phyloP scores from a whole-genome alignment of 2,113 vertebrate genomes.

The Smithornis capensis region DNA sequence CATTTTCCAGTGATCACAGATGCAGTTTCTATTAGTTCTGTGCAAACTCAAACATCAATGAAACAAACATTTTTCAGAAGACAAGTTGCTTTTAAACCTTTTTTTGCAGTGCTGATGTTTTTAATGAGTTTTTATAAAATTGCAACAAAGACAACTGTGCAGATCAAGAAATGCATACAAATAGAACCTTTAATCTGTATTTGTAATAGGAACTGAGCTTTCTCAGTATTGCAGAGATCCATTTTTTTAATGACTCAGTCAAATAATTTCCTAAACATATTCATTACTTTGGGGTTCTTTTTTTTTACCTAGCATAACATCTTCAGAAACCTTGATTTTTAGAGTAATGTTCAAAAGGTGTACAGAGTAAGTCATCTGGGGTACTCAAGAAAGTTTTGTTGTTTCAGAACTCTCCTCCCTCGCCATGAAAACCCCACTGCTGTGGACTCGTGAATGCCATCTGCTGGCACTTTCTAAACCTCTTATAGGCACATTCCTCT shows the following conservation, averaged over 20 bases:
- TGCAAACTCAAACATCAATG: conserved; percentile 43
- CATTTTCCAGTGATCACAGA: conserved; percentile 50
- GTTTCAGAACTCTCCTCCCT: not conserved
- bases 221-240: not conserved
- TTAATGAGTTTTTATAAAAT: conserved; percentile 14
- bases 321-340: not conserved
- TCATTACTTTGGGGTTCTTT: not conserved
- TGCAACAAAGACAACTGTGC: not conserved
- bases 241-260: conserved; percentile 10
- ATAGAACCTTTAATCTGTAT: conserved; percentile 26
- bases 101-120: not conserved
- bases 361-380: not conserved
- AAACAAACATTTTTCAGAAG: conserved; percentile 45
- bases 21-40: conserved; percentile 35
- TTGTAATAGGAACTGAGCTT: conserved; percentile 20
- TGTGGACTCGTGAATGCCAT: not conserved
- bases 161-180: conserved; percentile 32
- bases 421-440: accelerated
- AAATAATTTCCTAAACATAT: not conserved
- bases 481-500: not conserved
- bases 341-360: not conserved
- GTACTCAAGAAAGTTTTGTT: not conserved
- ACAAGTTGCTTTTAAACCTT: not conserved
- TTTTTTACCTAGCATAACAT: not conserved
- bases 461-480: not conserved